Percentiles rank a stretch among this genome's conserved stretches.
phyloP scores from a whole-genome alignment of 2,113 vertebrate genomes.

The Notothenia coriiceps region DNA sequence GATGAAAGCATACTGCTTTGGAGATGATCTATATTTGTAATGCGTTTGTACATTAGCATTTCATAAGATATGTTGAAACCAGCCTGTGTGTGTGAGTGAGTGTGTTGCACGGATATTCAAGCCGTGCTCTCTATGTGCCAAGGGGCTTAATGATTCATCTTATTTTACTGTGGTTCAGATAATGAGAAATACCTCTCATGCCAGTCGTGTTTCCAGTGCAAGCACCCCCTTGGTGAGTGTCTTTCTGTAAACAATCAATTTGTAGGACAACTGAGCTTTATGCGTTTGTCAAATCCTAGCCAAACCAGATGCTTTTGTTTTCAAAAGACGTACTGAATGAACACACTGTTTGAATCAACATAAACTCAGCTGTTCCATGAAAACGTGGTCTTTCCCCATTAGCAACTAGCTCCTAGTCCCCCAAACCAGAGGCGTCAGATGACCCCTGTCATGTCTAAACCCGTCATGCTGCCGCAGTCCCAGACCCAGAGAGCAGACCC shows the following conservation, averaged over 20 bases:
- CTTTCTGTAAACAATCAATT: not conserved
- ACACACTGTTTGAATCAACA: not conserved
- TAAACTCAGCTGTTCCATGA: slow-evolving; percentile 23
- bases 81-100: not conserved
- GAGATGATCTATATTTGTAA: not conserved
- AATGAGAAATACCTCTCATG: slow-evolving; percentile 87
- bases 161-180: slow-evolving; percentile 84
- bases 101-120: slow-evolving; percentile 18
- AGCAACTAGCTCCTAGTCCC: slow-evolving; percentile 96
- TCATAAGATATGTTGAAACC: slow-evolving; percentile 5
- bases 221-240: slow-evolving; percentile 88
- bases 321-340: not conserved
- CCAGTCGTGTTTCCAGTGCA: slow-evolving; percentile 83
- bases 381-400: slow-evolving; percentile 43
- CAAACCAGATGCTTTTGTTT: not conserved
- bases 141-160: slow-evolving; percentile 29
- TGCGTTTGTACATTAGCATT: not conserved
- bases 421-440: slow-evolving; percentile 90
- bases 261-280: not conserved
- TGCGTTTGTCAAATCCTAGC: not conserved
- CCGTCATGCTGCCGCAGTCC: slow-evolving; percentile 93
- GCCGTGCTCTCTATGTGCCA: not conserved
- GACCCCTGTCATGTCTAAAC: slow-evolving; percentile 92
- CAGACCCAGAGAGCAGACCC: slow-evolving; percentile 81
- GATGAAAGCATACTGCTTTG: not conserved